Evolutionary conservation across 2,888 invertebrate genomes (phyloP), one percentile per base, ranked within the genome.

Genomic region (Eretmocerus hayati): DNA sequence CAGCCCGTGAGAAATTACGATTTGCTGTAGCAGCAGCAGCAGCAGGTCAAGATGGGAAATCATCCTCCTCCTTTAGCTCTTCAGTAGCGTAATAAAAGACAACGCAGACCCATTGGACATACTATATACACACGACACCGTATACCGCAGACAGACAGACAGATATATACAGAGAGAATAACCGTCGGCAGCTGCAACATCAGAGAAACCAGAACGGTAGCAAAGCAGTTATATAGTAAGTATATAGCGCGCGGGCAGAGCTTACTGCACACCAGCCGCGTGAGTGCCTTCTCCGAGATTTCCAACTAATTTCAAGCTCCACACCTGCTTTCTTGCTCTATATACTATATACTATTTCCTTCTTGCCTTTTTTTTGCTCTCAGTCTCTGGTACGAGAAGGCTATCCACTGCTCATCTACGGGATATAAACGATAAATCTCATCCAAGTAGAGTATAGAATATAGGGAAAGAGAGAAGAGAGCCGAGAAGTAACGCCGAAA

Each of bases 371-470:
- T 50, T 53, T 37, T 46, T 53, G 51, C 41, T 39, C 35, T 8
- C 23, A 16, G n/a, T 13, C 33, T 26, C 26, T 35, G 35, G 19
- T 41, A 23, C 33, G 38, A 23, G 15, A 19, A 5, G 33, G 41
- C 44, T 42, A 33, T 48, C 41, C 31, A n/a, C 51, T 40, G 5
- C 19, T 20, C 6, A 5, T 20, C 46, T n/a, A n/a, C 46, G 30
- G 35, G 56, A 49, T 54, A 56, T 58, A 55, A 59, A 58, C 58
- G 56, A 59, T 58, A 61, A 61, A 58, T 61, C 57, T 58, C 52
- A 45, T 11, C 11, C 26, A n/a, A n/a, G n/a, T n/a, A n/a, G n/a
- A n/a, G n/a, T n/a, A n/a, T n/a, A n/a, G n/a, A n/a, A n/a, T n/a
- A n/a, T n/a, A n/a, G n/a, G n/a, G n/a, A n/a, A n/a, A n/a, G n/a